These are phyloP conservation scores for Raphicerus campestris DNA, from an alignment of 2,113 vertebrate genomes.

Conservation along the genomic window DNA sequence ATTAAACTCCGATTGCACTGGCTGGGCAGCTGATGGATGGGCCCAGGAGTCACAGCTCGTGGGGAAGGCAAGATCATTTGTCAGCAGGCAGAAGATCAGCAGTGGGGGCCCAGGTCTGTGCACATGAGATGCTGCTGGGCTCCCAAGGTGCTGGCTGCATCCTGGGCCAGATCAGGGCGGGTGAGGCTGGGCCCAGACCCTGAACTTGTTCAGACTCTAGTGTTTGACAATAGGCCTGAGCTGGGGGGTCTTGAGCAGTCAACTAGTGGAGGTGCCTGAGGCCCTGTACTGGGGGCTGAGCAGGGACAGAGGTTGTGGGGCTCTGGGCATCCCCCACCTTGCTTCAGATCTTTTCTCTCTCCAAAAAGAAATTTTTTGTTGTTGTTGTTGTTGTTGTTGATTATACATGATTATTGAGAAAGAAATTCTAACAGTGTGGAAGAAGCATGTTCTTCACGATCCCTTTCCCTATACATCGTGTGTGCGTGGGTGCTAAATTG, in stretches of 20 bases:
- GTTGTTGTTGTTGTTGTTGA: not conserved
- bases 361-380: not conserved
- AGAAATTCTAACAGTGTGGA: not conserved
- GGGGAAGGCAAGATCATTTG: not conserved
- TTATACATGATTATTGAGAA: not conserved
- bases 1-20: conserved; percentile 59
- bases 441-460: not conserved
- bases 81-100: not conserved
- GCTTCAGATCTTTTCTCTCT: not conserved
- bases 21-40: not conserved
- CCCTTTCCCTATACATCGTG: not conserved
- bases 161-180: not conserved
- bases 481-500: not conserved
- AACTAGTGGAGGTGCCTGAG: no score
- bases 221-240: not conserved
- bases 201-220: not conserved
- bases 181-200: not conserved
- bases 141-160: not conserved
- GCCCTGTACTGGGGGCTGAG: not conserved
- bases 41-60: not conserved
- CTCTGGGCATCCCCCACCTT: not conserved
- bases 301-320: not conserved
- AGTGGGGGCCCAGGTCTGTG: not conserved
- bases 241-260: not conserved
- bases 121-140: not conserved